These are phyloP conservation scores for Melanophora roralis DNA, from an alignment of 2,888 invertebrate genomes.

Conservation along the genomic window DNA sequence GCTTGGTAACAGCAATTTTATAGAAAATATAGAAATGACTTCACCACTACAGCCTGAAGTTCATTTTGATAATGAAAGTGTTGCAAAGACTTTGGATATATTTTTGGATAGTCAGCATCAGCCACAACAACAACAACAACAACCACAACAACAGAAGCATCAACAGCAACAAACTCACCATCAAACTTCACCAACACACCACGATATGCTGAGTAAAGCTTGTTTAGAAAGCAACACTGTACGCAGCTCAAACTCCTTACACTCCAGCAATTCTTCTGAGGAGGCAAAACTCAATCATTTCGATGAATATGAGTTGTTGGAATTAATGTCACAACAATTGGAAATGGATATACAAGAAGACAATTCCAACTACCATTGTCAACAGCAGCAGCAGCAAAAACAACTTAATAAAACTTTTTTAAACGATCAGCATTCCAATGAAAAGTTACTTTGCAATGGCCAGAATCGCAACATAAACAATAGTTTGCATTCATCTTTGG, in stretches of 20 bases:
- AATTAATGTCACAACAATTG: conserved; percentile 78
- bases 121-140: conserved; percentile 64
- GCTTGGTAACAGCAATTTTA: conserved; percentile 62
- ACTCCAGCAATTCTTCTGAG: conserved; percentile 32
- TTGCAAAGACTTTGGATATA: conserved; percentile 75
- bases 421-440: conserved; percentile 61
- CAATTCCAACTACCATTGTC: conserved; percentile 36
- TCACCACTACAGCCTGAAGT: conserved; percentile 73
- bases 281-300: conserved; percentile 75
- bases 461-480: conserved; percentile 75
- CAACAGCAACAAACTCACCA: conserved; percentile 43
- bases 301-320: conserved; percentile 76
- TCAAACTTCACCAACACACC: conserved; percentile 64
- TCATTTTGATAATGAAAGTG: conserved; percentile 72
- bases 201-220: conserved; percentile 65
- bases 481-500: conserved; percentile 75
- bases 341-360: conserved; percentile 79
- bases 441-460: conserved; percentile 52
- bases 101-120: conserved; percentile 74
- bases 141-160: conserved; percentile 33
- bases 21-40: conserved; percentile 75
- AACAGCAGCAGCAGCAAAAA: conserved; percentile 63
- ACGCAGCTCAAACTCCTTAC: conserved; percentile 5
- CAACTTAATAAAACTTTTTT: conserved; percentile 50
- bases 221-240: conserved; percentile 26